Evolutionary conservation across 1,140 invertebrate species (phyloP).

Genomic region (Calycopis cecrops): DNA sequence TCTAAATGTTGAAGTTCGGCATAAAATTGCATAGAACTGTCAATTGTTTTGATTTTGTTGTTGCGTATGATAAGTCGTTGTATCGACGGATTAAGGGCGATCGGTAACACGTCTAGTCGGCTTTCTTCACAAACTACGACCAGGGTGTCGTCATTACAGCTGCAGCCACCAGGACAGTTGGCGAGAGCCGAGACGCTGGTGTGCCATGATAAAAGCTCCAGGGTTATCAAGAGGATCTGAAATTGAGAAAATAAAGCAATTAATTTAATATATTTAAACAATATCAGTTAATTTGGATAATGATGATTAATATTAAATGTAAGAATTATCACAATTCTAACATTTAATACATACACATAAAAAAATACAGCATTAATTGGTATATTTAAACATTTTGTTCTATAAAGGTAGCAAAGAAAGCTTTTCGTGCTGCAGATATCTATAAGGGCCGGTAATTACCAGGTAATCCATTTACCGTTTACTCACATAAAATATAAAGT

Average conservation of each 20-base stretch:
- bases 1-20: slow-evolving; percentile 88
- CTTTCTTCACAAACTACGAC: slow-evolving; percentile 91
- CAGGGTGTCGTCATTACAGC: slow-evolving; percentile 91
- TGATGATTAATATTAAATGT: no score
- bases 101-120: slow-evolving; percentile 91
- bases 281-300: no score
- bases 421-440: no score
- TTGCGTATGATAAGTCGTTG: slow-evolving; percentile 88
- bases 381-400: no score
- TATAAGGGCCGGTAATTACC: slow-evolving; percentile 28
- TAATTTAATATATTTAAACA: background rate
- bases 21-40: slow-evolving; percentile 91
- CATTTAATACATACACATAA: no score
- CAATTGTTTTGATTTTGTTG: slow-evolving; percentile 91
- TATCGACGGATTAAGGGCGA: slow-evolving; percentile 92
- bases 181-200: slow-evolving; percentile 67
- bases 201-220: slow-evolving; percentile 46
- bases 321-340: no score
- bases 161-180: slow-evolving; percentile 86
- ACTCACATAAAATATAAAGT: slow-evolving; percentile 25
- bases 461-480: no score
- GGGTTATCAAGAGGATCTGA: slow-evolving; percentile 53
- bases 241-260: slow-evolving; percentile 28
- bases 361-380: no score
- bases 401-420: no score